Conservation (phyloP, 2,888 invertebrate genomes). For the Keiferia lycopersicella region DNA sequence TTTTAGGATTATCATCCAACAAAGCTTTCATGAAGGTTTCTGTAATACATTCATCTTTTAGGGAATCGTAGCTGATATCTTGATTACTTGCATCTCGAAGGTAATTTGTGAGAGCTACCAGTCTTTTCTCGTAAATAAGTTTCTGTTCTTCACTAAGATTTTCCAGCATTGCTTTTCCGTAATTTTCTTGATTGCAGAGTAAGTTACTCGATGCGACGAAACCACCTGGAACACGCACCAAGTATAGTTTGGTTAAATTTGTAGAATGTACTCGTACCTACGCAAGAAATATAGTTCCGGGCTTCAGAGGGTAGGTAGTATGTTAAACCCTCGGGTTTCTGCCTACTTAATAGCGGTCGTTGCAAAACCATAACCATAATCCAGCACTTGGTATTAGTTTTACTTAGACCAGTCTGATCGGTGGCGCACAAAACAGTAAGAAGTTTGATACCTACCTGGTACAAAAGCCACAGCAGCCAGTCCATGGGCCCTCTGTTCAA, state of each 20-base stretch:
- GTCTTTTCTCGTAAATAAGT: slow-evolving; percentile 84
- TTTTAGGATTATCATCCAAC: slow-evolving; percentile 79
- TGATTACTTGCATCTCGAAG: slow-evolving; percentile 71
- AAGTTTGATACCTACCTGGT: slow-evolving; percentile 83
- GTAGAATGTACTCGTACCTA: neutral
- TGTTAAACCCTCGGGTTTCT: too few species aligned
- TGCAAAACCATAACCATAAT: neutral
- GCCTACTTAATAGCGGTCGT: too few species aligned
- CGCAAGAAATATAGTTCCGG: neutral
- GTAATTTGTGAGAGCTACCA: slow-evolving; percentile 83
- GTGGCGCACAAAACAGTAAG: neutral
- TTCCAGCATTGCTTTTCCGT: slow-evolving; percentile 84
- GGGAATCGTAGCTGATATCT: slow-evolving; percentile 65
- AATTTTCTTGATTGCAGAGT: slow-evolving; percentile 81
- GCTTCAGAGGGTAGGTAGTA: too few species aligned
- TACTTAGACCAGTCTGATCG: too few species aligned
- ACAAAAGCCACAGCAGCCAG: slow-evolving; percentile 87
- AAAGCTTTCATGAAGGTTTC: slow-evolving; percentile 84
- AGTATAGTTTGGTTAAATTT: too few species aligned
- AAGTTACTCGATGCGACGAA: slow-evolving; percentile 87
- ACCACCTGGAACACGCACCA: slow-evolving; percentile 77
- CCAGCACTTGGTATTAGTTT: too few species aligned
- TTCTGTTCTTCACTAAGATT: slow-evolving; percentile 83
- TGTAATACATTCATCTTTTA: slow-evolving; percentile 80
- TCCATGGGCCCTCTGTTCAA: slow-evolving; percentile 87